Base-by-base conservation (phyloP, 2,113 vertebrate genomes). In the Myodes glareolus region DNA sequence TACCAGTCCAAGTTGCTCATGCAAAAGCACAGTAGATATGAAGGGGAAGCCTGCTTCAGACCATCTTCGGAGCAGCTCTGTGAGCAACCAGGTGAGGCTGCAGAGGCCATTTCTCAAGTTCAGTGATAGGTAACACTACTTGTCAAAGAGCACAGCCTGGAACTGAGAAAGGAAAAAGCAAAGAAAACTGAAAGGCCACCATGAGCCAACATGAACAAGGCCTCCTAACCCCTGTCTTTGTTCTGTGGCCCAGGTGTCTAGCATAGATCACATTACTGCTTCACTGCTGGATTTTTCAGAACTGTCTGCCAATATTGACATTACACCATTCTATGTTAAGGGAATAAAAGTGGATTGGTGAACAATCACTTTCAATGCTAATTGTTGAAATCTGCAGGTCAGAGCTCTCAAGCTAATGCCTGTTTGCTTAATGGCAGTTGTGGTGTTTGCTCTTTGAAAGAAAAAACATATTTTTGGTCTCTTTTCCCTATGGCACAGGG, bases 331-430 rank as follows among this genome's bases (percentile, higher is more conserved):
- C 73, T 63, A 65, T 58, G 19, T 75, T 80, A 45, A 95, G 94
- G 93, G 90, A 97, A 97, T 89, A 14, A 86, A 76, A 68, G 84
- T 94, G 76, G 61, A 52, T 94, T 93, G 73, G 77, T 76, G 92
- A 97, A 88, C 82, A 95, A 88, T 93, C 72, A 68, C 63, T 98
- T 98, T 90, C 91, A 92, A 97, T 97, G 67, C 72, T 90, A 97
- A 94, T 94, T 90, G 95, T 96, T 92, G 94, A 87, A 97, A 96
- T 68, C 42, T 10, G 63, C 96, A 97, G 97, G 97, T 97, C 97
- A 78, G 77, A 82, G 88, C 82, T 97, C 90, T 97, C 90, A 95
- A 97, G 80, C 0, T 4, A 96, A 87, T 1, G 67, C 76, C 5
- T 88, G 72, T 94, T 98, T 94, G 90, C 96, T 96, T 94, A 76